phyloP scores from a whole-genome alignment of 1,140 invertebrate genomes.

The Teleogryllus occipitalis region DNA sequence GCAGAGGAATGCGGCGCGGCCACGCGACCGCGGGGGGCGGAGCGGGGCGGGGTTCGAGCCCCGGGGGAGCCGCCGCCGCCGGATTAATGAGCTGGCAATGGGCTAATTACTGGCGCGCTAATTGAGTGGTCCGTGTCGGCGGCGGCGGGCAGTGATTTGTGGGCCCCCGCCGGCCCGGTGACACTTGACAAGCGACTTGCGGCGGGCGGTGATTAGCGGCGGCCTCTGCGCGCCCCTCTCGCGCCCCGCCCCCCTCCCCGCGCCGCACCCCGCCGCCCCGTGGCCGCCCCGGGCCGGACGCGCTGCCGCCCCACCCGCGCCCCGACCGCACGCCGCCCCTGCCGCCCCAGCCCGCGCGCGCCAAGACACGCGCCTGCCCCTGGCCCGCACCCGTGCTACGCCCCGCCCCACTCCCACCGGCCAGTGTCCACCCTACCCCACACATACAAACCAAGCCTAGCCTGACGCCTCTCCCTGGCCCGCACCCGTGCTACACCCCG shows the following conservation, averaged over 20 bases:
- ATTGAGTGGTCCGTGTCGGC: constrained; percentile 22
- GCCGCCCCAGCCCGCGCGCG: too few relatives aligned
- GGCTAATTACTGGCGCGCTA: constrained; percentile 23
- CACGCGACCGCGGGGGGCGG: background rate
- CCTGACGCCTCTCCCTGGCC: too few relatives aligned
- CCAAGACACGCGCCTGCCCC: background rate
- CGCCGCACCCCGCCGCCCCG: too few relatives aligned
- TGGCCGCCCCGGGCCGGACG: too few relatives aligned
- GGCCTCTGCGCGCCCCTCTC: too few relatives aligned
- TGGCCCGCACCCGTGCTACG: background rate
- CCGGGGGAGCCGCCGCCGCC: constrained; percentile 8
- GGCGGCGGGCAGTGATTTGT: constrained; percentile 20
- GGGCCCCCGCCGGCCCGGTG: constrained; percentile 17
- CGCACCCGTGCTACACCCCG: too few relatives aligned
- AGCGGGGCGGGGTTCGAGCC: constrained; percentile 18
- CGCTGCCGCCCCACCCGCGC: background rate
- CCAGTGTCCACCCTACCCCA: too few relatives aligned
- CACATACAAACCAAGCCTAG: too few relatives aligned
- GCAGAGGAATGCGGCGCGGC: background rate
- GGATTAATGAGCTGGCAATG: constrained; percentile 25
- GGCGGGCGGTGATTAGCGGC: background rate
- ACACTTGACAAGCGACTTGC: constrained; percentile 12
- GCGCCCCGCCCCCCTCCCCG: too few relatives aligned
- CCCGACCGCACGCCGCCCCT: background rate
- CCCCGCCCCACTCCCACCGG: too few relatives aligned